Evolutionary conservation across 2,113 vertebrate genomes (phyloP).

Genomic region (Egretta garzetta): DNA sequence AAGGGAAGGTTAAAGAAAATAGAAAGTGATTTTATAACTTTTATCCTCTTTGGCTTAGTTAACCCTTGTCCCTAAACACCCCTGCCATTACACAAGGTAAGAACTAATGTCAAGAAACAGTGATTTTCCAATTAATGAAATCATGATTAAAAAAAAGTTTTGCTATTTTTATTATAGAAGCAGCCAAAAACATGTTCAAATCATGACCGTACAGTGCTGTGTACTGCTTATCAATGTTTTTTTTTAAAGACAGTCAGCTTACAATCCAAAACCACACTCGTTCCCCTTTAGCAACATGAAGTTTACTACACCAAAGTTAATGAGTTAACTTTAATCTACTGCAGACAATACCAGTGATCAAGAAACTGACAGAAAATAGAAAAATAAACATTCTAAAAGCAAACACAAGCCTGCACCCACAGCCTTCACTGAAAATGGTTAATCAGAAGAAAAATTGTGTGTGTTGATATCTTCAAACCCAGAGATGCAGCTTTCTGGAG

Average conservation of each 20-base stretch:
- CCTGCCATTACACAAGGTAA: not conserved
- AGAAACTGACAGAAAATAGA: not conserved
- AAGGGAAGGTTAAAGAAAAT: not conserved
- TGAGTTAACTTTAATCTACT: not conserved
- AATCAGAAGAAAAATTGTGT: not conserved
- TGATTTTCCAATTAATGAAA: not conserved
- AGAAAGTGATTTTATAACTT: not conserved
- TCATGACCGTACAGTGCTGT: not conserved
- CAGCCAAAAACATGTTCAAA: not conserved
- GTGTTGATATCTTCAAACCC: not conserved
- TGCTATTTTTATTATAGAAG: not conserved
- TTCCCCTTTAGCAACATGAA: not conserved
- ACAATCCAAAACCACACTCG: not conserved
- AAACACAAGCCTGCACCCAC: not conserved
- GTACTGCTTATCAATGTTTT: not conserved
- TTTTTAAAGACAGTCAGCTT: not conserved
- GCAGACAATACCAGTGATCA: not conserved
- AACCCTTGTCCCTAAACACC: not conserved
- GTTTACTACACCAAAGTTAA: not conserved
- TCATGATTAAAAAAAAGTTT: not conserved
- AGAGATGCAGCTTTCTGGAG: not conserved
- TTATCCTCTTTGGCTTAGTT: not conserved
- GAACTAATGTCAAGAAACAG: not conserved
- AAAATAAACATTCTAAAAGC: not conserved
- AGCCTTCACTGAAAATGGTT: not conserved